Evolutionary conservation across 2,113 vertebrate genomes (phyloP).

Genomic region (Misgurnus anguillicaudatus): DNA sequence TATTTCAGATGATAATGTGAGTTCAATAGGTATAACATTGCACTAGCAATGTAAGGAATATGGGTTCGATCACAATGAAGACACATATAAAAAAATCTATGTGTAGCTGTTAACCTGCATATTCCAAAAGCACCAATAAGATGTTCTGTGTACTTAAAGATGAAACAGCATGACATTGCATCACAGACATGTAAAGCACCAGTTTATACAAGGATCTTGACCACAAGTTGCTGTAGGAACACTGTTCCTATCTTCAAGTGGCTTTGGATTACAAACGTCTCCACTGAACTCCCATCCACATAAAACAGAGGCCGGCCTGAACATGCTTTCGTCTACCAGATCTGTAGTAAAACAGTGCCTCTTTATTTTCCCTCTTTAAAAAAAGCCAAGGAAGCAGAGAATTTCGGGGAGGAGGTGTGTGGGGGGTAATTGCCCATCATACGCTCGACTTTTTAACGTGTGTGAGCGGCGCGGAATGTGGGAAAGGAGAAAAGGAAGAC

Average conservation of each 20-base stretch:
- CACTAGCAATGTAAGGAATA: too few relatives aligned
- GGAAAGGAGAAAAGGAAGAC: constrained; percentile 65
- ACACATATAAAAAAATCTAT: too few relatives aligned
- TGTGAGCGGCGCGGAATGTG: constrained; percentile 66
- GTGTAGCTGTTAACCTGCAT: too few relatives aligned
- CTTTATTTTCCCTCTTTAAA: constrained; percentile 71
- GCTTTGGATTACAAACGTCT: constrained; percentile 32
- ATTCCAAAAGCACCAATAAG: too few relatives aligned
- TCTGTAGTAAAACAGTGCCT: constrained; percentile 70
- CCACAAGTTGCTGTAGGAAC: too few relatives aligned
- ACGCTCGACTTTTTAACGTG: constrained; percentile 72
- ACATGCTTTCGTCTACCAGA: constrained; percentile 64
- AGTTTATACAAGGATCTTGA: too few relatives aligned
- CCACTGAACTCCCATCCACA: constrained; percentile 45
- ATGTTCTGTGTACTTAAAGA: too few relatives aligned
- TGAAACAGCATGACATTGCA: background rate
- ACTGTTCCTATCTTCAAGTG: too few relatives aligned
- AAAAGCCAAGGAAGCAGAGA: constrained; percentile 66
- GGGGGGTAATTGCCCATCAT: constrained; percentile 76
- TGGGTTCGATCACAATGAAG: too few relatives aligned
- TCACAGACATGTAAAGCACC: too few relatives aligned
- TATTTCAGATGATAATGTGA: background rate
- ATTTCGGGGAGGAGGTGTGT: constrained; percentile 68
- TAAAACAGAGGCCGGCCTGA: constrained; percentile 64
- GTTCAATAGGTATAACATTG: too few relatives aligned